A percentile compares a stretch with the other conserved stretches of the same genome.
Conservation (phyloP, 1,140 invertebrate genomes). For the Steinernema khuongi region DNA sequence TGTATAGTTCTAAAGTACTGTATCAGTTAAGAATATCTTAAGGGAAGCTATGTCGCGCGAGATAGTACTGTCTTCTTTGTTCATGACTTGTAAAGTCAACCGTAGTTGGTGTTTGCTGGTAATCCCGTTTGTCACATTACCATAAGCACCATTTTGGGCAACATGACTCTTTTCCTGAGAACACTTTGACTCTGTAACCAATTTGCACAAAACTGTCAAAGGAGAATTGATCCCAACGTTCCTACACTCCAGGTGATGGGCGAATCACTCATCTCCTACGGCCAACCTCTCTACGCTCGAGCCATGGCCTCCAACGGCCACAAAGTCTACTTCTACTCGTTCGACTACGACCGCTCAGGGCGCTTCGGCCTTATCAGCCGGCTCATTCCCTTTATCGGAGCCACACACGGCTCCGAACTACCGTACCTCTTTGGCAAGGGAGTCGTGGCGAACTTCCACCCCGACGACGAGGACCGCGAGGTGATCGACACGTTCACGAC, state of each 20-base stretch:
- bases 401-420: constrained; percentile 28
- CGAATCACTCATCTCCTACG: constrained; percentile 18
- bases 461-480: constrained; percentile 23
- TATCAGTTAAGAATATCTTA: too few species aligned
- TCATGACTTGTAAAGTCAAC: too few species aligned
- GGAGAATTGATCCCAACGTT: too few species aligned
- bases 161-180: too few species aligned
- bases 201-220: too few species aligned
- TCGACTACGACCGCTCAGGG: constrained; percentile 26
- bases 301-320: constrained; percentile 12
- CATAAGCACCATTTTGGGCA: too few species aligned
- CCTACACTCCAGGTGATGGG: constrained; percentile 28
- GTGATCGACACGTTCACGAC: constrained; percentile 26
- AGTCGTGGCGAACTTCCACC: constrained; percentile 28
- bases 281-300: background rate
- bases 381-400: constrained; percentile 24
- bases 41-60: too few species aligned
- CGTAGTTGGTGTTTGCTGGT: too few species aligned
- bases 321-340: constrained; percentile 27
- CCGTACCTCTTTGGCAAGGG: constrained; percentile 23
- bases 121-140: too few species aligned
- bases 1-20: too few species aligned
- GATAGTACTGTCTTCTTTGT: too few species aligned
- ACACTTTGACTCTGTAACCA: too few species aligned
- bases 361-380: constrained; percentile 18